Conservation (phyloP, 37 sponge, comb jelly and placozoan species). For the Trichoplax adhaerens region DNA sequence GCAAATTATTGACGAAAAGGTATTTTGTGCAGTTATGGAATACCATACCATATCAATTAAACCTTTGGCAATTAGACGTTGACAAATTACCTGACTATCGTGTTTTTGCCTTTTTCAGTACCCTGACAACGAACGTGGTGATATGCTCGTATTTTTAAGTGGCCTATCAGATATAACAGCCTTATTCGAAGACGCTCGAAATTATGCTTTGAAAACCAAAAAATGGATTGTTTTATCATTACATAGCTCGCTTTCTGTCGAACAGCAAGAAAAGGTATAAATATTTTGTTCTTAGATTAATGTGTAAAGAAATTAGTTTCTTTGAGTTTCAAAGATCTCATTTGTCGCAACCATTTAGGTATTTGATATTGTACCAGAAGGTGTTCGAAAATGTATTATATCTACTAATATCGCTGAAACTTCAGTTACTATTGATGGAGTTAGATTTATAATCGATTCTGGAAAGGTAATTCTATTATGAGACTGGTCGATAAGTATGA, state of each 20-base stretch:
- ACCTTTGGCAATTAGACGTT: neutral
- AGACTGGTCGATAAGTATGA: too few relatives aligned
- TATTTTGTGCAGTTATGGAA: neutral
- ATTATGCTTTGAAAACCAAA: conserved; percentile 47
- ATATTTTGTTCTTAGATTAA: conserved; percentile 5
- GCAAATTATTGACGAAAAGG: conserved; percentile 69
- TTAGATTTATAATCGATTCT: conserved; percentile 28
- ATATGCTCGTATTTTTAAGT: conserved; percentile 74
- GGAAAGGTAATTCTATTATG: conserved; percentile 17
- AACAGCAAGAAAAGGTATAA: conserved; percentile 71
- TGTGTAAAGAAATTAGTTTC: neutral
- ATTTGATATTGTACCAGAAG: conserved; percentile 77
- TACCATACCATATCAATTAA: neutral
- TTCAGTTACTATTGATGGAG: conserved; percentile 88
- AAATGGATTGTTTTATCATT: conserved; percentile 68
- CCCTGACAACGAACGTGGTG: conserved; percentile 64
- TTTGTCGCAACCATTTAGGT: conserved; percentile 24
- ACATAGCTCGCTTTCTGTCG: conserved; percentile 84
- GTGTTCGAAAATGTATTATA: conserved; percentile 78
- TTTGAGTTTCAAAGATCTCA: neutral
- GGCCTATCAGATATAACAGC: conserved; percentile 75
- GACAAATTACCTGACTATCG: too few relatives aligned
- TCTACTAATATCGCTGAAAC: conserved; percentile 97
- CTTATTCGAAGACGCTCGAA: conserved; percentile 52
- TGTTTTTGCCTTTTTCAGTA: conserved; percentile 24